These are phyloP conservation scores for Amblyteles armatorius DNA, from an alignment of 2,888 invertebrate genomes.

Conservation along the genomic window DNA sequence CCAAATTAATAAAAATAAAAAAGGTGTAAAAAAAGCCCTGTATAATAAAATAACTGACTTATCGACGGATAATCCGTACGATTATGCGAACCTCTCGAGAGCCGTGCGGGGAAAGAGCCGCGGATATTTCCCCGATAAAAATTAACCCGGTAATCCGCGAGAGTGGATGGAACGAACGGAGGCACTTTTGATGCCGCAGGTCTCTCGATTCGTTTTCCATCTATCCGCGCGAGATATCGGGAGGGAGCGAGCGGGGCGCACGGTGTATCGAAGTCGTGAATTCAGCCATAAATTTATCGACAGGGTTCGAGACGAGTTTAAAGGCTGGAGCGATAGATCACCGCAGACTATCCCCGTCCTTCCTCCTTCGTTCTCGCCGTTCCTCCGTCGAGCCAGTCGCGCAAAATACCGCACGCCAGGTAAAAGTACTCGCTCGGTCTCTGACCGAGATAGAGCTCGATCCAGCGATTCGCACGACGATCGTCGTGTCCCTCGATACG, in stretches of 20 bases:
- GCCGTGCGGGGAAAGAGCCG: background rate
- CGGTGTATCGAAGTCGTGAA: slow-evolving; percentile 16
- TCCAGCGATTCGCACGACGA: slow-evolving; percentile 56
- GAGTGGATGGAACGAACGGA: background rate
- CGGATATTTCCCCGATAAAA: background rate
- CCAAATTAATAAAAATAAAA: background rate
- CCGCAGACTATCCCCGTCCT: background rate
- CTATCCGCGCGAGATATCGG: slow-evolving; percentile 3
- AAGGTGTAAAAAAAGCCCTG: background rate
- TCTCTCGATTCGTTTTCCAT: slow-evolving; percentile 29
- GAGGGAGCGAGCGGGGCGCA: background rate
- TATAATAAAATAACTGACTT: background rate
- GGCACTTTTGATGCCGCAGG: slow-evolving; percentile 10
- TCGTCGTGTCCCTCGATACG: slow-evolving; percentile 40
- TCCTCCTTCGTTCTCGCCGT: slow-evolving; percentile 4
- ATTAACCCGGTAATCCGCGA: background rate
- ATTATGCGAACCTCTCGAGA: background rate
- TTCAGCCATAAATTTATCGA: slow-evolving; percentile 8
- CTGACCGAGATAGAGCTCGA: slow-evolving; percentile 53
- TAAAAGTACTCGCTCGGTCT: slow-evolving; percentile 57
- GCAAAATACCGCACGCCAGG: slow-evolving; percentile 32
- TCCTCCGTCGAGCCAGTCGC: slow-evolving; percentile 6
- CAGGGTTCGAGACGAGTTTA: slow-evolving; percentile 13
- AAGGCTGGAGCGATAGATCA: slow-evolving; percentile 4
- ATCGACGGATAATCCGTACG: background rate